Conservation (phyloP, 2,888 invertebrate species). For the Metellina segmentata region DNA sequence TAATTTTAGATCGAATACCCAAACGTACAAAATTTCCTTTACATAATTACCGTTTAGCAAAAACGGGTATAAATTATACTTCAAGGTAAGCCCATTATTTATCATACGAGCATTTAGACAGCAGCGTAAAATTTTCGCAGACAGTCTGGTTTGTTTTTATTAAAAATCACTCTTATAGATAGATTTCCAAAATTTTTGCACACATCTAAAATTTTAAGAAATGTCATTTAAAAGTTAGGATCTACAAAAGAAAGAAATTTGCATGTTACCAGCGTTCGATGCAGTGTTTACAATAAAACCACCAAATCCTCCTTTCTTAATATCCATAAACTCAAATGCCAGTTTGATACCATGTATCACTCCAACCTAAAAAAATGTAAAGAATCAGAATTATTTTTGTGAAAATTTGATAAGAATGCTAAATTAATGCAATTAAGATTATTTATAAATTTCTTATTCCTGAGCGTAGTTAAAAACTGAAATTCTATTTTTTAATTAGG, state of each 20-base stretch:
- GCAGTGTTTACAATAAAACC: conserved; percentile 46
- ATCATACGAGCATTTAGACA: no score
- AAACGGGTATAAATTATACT: not conserved
- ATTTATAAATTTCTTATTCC: no score
- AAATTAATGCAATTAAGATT: no score
- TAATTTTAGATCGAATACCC: not conserved
- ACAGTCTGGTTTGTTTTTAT: no score
- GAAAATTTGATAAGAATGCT: not conserved
- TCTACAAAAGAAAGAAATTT: not conserved
- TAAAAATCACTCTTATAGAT: not conserved
- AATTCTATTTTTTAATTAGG: no score
- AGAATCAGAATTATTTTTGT: not conserved
- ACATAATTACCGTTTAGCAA: no score
- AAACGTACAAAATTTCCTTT: no score
- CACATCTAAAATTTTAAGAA: not conserved
- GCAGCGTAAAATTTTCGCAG: no score
- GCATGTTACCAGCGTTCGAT: conserved; percentile 33
- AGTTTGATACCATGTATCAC: conserved; percentile 37
- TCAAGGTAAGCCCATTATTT: no score
- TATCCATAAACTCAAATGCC: conserved; percentile 46
- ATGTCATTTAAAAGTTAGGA: not conserved
- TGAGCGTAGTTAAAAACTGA: no score
- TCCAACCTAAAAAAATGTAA: conserved; percentile 39
- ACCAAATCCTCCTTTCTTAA: conserved; percentile 38
- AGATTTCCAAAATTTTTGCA: not conserved